Evolutionary conservation across 2,888 invertebrate species (phyloP), one percentile per base, ranked within the genome.

Genomic region (Belgica antarctica): DNA sequence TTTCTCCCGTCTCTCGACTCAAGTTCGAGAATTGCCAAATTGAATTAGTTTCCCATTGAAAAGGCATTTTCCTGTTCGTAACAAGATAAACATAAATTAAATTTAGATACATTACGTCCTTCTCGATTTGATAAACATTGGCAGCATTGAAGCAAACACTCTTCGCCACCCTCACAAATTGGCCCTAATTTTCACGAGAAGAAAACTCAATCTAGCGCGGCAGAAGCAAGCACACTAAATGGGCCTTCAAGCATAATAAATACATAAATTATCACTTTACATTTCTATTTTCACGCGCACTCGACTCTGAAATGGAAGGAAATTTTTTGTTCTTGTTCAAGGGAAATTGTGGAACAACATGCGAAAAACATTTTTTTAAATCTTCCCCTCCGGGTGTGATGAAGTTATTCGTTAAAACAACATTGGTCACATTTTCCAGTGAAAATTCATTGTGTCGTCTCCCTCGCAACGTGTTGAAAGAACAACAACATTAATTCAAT

Each of bases 31-130:
- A 59, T 27, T 59, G 59, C 25, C 59, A 61, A 61, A 70, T 70
- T 70, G 46, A 70, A 70, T 70, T 70, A 70, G 24, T 61, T 70
- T 70, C 31, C 62, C 19, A 62, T 62, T 25, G 61, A 61, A 47
- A 57, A 61, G 27, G 31, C 59, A 70, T 34, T 36, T 62, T 61
- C 41, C 47, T 25, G 41, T n/a, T 22, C 24, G 57, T 70, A 70
- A 70, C 70, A 70, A 70, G 70, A 70, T 70, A 59, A 70, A 70
- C 70, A 70, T 70, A 61, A 70, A 70, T 70, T 70, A 70, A 70
- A 70, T 70, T 70, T 70, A 70, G 70, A 70, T 70, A 70, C 70
- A 70, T 68, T 68, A 57, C 70, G 61, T 22, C 19, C 36, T 22
- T 24, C 31, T 31, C 62, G 19, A 34, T 59, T 24, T 36, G 36